Percentiles rank a stretch among this genome's conserved stretches.
These are phyloP conservation scores for Caranx ignobilis DNA, from an alignment of 2,113 vertebrate species.

Conservation along the genomic window DNA sequence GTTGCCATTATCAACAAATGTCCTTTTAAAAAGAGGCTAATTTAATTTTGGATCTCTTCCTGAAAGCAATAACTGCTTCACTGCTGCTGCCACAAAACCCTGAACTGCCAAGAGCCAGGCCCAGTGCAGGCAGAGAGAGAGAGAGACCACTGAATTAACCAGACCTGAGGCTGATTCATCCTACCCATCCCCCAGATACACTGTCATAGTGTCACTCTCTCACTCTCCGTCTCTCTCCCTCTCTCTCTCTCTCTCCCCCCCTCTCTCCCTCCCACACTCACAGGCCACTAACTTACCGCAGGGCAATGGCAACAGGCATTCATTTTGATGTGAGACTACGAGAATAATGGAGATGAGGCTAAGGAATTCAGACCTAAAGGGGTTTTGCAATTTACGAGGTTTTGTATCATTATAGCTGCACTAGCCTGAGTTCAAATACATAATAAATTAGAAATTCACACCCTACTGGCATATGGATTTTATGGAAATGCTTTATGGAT, in stretches of 20 bases:
- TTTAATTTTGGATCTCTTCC: constrained; percentile 78
- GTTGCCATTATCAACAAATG: constrained; percentile 80
- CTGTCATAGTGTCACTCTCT: constrained; percentile 71
- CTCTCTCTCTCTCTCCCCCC: constrained; percentile 3
- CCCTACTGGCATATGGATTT: constrained; percentile 1
- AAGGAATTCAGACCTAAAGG: constrained; percentile 41
- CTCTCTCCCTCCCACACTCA: constrained; percentile 3
- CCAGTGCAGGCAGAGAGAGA: constrained; percentile 5
- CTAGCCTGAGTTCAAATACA: constrained; percentile 14
- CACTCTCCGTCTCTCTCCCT: constrained; percentile 15
- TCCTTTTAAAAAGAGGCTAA: constrained; percentile 72
- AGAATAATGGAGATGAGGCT: constrained; percentile 53
- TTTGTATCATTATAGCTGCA: constrained; percentile 10
- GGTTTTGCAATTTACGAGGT: constrained; percentile 26
- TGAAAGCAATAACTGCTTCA: constrained; percentile 69
- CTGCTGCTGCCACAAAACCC: constrained; percentile 67
- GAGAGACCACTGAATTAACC: constrained; percentile 72
- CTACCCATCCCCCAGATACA: constrained; percentile 72
- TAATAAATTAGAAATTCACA: constrained; percentile 15
- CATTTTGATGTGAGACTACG: constrained; percentile 56
- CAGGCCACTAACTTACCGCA: constrained; percentile 67
- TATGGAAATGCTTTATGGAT: background rate
- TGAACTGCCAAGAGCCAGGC: constrained; percentile 72
- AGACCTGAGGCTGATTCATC: constrained; percentile 78
- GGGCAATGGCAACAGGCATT: constrained; percentile 77